Evolutionary conservation across 1,140 invertebrate genomes (phyloP).

Genomic region (Battus philenor): DNA sequence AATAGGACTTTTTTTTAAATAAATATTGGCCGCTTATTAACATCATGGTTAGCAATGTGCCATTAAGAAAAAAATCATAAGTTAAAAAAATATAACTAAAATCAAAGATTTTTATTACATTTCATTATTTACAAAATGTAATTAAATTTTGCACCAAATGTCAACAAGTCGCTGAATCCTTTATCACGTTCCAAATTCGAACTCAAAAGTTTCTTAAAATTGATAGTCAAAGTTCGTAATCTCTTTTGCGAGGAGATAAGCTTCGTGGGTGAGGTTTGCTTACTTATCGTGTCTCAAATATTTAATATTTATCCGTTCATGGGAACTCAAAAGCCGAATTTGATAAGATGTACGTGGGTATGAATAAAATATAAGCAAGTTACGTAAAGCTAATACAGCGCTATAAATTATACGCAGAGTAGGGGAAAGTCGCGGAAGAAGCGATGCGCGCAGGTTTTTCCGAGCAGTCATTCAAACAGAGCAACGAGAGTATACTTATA

Average conservation of each 20-base stretch:
- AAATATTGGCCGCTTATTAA: no score
- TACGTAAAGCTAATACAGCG: slow-evolving; percentile 12
- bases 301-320: slow-evolving; percentile 34
- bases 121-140: no score
- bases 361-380: slow-evolving; percentile 17
- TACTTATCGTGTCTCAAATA: slow-evolving; percentile 42
- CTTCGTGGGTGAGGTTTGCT: slow-evolving; percentile 36
- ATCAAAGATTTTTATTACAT: no score
- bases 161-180: slow-evolving; percentile 28
- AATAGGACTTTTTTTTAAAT: no score
- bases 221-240: slow-evolving; percentile 51
- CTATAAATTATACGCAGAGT: slow-evolving; percentile 10
- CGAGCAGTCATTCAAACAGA: slow-evolving; percentile 10
- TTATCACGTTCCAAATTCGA: slow-evolving; percentile 31
- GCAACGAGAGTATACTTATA: slow-evolving; percentile 7
- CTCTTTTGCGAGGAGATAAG: slow-evolving; percentile 46
- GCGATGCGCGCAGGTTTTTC: slow-evolving; percentile 6
- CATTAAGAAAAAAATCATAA: no score
- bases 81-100: no score
- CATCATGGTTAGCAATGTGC: no score
- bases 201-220: slow-evolving; percentile 39
- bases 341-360: slow-evolving; percentile 23
- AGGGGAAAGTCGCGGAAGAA: slow-evolving; percentile 5
- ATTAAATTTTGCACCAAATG: slow-evolving; percentile 11
- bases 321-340: slow-evolving; percentile 22